These are phyloP conservation scores for Cuniculus paca DNA, from an alignment of 2,797 vertebrate species.

Conservation along the genomic window DNA sequence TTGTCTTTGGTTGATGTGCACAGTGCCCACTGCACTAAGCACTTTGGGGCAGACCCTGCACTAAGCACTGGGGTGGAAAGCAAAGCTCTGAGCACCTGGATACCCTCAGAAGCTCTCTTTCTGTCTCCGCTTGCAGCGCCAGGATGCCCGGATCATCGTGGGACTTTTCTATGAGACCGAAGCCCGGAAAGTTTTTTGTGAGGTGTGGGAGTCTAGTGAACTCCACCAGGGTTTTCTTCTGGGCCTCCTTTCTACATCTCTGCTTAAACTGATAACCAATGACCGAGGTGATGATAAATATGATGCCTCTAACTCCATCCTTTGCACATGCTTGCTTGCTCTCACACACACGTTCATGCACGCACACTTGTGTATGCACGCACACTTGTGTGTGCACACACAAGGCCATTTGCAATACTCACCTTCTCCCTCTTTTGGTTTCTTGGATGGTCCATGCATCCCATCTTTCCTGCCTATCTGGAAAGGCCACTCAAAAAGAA, in stretches of 20 bases:
- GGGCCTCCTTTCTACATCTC: background rate
- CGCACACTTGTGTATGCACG: background rate
- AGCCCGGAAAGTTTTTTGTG: conserved; percentile 97
- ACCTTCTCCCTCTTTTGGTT: background rate
- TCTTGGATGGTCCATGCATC: background rate
- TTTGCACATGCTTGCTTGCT: background rate
- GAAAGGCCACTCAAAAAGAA: background rate
- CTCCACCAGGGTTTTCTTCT: background rate
- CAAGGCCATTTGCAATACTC: background rate
- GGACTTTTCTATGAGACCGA: conserved; percentile 98
- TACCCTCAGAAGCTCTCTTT: conserved; percentile 5
- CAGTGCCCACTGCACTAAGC: background rate
- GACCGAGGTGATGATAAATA: background rate
- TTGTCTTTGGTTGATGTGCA: conserved; percentile 27
- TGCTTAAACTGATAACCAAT: background rate
- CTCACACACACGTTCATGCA: background rate
- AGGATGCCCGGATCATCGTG: conserved; percentile 97
- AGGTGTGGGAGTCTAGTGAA: conserved; percentile 88
- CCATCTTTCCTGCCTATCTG: background rate
- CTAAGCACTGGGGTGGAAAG: conserved; percentile 32
- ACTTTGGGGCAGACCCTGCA: background rate
- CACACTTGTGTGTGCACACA: background rate
- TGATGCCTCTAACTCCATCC: background rate
- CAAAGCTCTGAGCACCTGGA: background rate
- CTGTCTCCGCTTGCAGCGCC: conserved; percentile 89